These are phyloP conservation scores for Galago senegalensis DNA, from an alignment of 2,797 vertebrate genomes.

Conservation along the genomic window DNA sequence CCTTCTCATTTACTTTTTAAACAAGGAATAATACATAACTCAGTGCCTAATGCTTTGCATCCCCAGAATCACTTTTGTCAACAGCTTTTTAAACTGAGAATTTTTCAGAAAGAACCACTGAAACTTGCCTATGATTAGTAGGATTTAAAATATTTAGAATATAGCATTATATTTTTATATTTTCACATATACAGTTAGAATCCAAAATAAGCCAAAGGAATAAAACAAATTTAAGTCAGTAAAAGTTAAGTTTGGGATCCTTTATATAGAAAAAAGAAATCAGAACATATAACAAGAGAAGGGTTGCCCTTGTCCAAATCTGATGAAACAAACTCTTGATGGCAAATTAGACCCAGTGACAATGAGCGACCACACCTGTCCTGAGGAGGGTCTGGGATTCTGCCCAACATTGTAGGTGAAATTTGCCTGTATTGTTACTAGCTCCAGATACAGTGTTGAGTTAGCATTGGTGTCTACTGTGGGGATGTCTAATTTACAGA, in stretches of 20 bases:
- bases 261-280: background rate
- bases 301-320: background rate
- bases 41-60: background rate
- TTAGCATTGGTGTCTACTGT: background rate
- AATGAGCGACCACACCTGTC: background rate
- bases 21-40: background rate
- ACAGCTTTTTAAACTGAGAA: background rate
- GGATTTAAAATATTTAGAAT: constrained; percentile 7
- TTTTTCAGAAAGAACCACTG: constrained; percentile 13
- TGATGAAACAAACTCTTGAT: background rate
- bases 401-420: background rate
- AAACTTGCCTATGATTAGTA: background rate
- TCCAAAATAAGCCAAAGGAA: constrained; percentile 22
- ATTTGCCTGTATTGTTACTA: background rate
- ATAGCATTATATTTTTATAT: constrained; percentile 11
- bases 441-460: background rate
- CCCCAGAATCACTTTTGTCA: background rate
- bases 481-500: background rate
- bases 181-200: constrained; percentile 32
- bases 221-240: background rate
- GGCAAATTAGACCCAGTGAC: background rate
- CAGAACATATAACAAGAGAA: background rate
- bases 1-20: background rate
- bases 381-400: background rate
- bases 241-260: background rate